A percentile compares a stretch with the other conserved stretches of the same genome.
Conservation (phyloP, 2,797 vertebrate species). For the Enteromius anoplus region DNA sequence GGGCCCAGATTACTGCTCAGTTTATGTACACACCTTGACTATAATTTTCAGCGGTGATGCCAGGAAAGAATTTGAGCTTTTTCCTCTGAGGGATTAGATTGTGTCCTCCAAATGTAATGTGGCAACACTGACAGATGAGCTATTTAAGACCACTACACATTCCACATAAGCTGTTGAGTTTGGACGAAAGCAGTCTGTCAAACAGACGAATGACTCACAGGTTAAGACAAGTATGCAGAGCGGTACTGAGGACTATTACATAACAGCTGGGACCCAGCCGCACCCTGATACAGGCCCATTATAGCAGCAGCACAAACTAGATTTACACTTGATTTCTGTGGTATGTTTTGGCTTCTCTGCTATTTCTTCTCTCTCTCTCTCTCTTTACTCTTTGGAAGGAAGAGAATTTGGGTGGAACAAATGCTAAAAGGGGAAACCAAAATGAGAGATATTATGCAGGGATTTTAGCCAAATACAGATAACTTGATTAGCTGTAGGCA, state of each 20-base stretch:
- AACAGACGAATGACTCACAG: constrained; percentile 63
- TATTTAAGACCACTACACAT: constrained; percentile 60
- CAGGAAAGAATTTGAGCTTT: neutral
- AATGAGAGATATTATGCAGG: constrained; percentile 1
- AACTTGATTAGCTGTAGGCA: neutral
- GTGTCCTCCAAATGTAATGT: constrained; percentile 20
- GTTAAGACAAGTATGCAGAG: constrained; percentile 60
- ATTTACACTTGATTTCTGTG: constrained; percentile 1
- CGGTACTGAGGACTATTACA: constrained; percentile 52
- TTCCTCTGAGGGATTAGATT: constrained; percentile 20
- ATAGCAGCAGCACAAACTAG: constrained; percentile 22
- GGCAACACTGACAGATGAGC: constrained; percentile 18
- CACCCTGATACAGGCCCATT: constrained; percentile 33
- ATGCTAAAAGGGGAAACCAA: constrained; percentile 7
- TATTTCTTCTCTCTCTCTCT: constrained; percentile 15
- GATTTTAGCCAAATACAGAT: constrained; percentile 5
- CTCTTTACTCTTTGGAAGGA: constrained; percentile 24
- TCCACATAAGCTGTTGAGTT: constrained; percentile 59
- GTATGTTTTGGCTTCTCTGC: constrained; percentile 33
- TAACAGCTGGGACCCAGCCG: constrained; percentile 49
- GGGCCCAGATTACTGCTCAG: neutral
- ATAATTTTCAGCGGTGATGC: neutral
- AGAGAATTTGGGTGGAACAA: constrained; percentile 9
- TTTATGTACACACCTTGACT: constrained; percentile 1
- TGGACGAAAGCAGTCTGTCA: constrained; percentile 49